Conservation (phyloP, 1,140 invertebrate genomes). For the Nasonia giraulti region DNA sequence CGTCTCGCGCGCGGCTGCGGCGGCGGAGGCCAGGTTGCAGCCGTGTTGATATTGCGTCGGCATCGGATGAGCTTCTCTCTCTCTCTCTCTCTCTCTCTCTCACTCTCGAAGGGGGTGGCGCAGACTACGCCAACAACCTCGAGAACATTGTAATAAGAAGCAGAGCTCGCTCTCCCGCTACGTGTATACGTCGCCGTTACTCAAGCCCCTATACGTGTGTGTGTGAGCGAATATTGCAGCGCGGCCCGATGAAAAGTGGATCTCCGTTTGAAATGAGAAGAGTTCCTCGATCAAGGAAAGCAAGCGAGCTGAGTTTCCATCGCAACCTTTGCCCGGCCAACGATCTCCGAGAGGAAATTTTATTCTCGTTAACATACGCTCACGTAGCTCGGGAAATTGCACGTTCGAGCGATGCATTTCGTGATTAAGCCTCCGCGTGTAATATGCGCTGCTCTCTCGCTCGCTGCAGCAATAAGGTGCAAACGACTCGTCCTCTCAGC, state of each 20-base stretch:
- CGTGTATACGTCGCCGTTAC: neutral
- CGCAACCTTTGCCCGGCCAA: neutral
- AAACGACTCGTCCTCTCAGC: slow-evolving; percentile 28
- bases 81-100: neutral
- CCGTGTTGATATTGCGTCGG: slow-evolving; percentile 48
- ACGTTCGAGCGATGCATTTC: slow-evolving; percentile 48
- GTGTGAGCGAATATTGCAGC: neutral
- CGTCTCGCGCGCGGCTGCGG: neutral
- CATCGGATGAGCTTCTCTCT: slow-evolving; percentile 8
- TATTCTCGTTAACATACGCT: slow-evolving; percentile 50
- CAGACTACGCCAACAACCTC: slow-evolving; percentile 35
- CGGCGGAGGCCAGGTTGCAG: slow-evolving; percentile 42
- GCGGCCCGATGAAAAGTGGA: neutral
- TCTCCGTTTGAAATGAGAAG: neutral
- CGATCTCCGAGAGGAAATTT: slow-evolving; percentile 30
- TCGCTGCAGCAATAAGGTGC: slow-evolving; percentile 35
- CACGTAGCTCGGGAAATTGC: slow-evolving; percentile 50
- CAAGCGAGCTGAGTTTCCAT: slow-evolving; percentile 32
- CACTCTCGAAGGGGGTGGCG: slow-evolving; percentile 31
- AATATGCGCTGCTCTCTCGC: neutral
- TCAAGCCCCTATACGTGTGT: neutral
- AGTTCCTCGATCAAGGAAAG: neutral
- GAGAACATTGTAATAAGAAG: slow-evolving; percentile 45
- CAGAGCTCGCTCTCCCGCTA: neutral
- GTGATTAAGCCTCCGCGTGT: slow-evolving; percentile 45